Evolutionary conservation across 1,140 invertebrate genomes (phyloP).

Genomic region (Drosophila rhopaloa): DNA sequence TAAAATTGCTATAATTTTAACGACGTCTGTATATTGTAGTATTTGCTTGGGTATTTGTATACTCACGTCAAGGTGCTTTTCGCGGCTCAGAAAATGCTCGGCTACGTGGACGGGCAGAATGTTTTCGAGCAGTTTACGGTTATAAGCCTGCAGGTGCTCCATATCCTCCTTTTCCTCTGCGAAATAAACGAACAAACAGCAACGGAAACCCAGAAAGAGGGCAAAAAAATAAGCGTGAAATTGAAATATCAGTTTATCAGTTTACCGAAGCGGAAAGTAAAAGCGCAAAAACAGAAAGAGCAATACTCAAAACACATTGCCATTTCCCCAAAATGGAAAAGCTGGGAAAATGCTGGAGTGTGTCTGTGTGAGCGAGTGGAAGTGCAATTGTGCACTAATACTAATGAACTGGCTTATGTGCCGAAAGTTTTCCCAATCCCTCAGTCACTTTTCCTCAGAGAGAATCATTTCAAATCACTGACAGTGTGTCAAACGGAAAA

Average conservation of each 20-base stretch:
- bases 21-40: neutral
- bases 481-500: constrained; percentile 34
- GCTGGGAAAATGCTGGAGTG: constrained; percentile 24
- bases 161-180: constrained; percentile 97
- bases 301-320: constrained; percentile 9
- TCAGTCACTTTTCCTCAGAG: neutral
- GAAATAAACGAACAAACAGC: constrained; percentile 11
- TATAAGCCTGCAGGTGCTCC: constrained; percentile 97
- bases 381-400: constrained; percentile 62
- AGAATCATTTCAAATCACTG: constrained; percentile 34
- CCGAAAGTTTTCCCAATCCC: constrained; percentile 39
- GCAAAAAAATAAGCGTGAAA: constrained; percentile 70
- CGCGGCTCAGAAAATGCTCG: constrained; percentile 94
- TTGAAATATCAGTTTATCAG: constrained; percentile 82
- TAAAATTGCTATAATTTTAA: neutral
- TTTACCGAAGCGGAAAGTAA: constrained; percentile 58
- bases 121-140: constrained; percentile 96
- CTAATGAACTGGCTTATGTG: constrained; percentile 63
- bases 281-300: constrained; percentile 25
- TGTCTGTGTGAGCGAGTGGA: constrained; percentile 13
- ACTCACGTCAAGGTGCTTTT: constrained; percentile 92
- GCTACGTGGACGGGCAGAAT: constrained; percentile 97
- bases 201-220: constrained; percentile 12
- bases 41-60: constrained; percentile 25
- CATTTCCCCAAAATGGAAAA: constrained; percentile 17